A percentile compares a stretch with the other conserved stretches of the same genome.
Evolutionary conservation across 2,888 invertebrate genomes (phyloP).

Genomic region (Reticulitermes lucifugus): DNA sequence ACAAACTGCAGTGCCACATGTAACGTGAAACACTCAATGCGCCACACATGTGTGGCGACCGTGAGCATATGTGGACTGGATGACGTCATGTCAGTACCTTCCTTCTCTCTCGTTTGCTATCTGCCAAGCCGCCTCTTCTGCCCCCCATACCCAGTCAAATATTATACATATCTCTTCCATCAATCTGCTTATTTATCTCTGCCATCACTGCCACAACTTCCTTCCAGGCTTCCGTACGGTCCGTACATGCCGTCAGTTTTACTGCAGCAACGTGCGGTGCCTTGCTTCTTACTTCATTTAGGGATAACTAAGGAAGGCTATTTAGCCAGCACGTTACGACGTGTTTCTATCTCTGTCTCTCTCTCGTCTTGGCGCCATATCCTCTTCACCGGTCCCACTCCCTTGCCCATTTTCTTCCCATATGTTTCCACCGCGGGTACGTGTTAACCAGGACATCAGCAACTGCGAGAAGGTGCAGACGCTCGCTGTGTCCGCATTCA

Average conservation of each 20-base stretch:
- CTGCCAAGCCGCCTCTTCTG: background rate
- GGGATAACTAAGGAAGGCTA: background rate
- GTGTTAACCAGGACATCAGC: slow-evolving; percentile 45
- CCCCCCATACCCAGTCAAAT: no score
- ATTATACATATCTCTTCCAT: no score
- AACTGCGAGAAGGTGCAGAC: slow-evolving; percentile 31
- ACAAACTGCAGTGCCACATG: background rate
- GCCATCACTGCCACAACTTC: background rate
- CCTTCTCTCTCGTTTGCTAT: background rate
- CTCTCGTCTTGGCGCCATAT: background rate
- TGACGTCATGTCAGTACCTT: background rate
- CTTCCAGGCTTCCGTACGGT: background rate
- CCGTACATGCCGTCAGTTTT: background rate
- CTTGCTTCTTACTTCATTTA: background rate
- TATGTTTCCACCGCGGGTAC: slow-evolving; percentile 55
- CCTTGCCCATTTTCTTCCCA: slow-evolving; percentile 50
- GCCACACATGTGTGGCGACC: background rate
- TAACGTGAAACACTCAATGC: background rate
- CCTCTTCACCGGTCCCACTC: background rate
- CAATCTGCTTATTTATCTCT: no score
- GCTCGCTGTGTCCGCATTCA: no score
- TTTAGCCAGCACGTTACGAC: background rate
- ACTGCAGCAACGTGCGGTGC: background rate
- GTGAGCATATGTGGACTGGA: slow-evolving; percentile 22
- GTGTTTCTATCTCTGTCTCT: background rate